These are phyloP conservation scores for Monodelphis domestica DNA, from an alignment of 2,797 vertebrate species.

Conservation along the genomic window DNA sequence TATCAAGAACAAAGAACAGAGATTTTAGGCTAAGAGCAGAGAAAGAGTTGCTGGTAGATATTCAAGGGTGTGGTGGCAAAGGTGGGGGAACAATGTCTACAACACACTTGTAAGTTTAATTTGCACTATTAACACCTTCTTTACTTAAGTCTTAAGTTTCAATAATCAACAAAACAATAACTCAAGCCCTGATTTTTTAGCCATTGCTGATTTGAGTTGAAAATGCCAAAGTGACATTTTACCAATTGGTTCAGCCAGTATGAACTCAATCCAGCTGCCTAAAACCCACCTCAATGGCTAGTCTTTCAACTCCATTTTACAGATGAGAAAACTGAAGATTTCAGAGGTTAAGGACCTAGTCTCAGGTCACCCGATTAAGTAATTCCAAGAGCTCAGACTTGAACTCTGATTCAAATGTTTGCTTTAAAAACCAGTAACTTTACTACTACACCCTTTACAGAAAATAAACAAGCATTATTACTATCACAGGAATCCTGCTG, in stretches of 20 bases:
- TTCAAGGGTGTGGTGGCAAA: neutral
- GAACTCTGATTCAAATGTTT: neutral
- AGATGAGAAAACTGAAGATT: neutral
- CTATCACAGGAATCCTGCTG: neutral
- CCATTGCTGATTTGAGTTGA: neutral
- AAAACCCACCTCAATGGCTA: neutral
- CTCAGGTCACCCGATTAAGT: neutral
- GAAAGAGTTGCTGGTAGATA: no score
- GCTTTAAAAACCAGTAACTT: neutral
- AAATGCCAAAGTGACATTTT: neutral
- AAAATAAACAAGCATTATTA: neutral
- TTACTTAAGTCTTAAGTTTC: neutral
- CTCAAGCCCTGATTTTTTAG: neutral
- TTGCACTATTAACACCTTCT: neutral
- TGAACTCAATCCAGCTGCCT: neutral
- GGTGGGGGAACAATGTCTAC: neutral
- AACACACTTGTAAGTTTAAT: neutral
- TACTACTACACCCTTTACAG: neutral
- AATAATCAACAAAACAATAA: neutral
- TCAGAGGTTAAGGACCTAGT: neutral
- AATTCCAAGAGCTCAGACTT: neutral
- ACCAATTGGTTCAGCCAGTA: neutral
- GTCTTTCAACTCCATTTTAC: no score
- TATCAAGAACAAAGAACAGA: neutral
- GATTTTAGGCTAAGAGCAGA: neutral